phyloP scores from a whole-genome alignment of 2,797 vertebrate genomes.

The Glyptemys insculpta region DNA sequence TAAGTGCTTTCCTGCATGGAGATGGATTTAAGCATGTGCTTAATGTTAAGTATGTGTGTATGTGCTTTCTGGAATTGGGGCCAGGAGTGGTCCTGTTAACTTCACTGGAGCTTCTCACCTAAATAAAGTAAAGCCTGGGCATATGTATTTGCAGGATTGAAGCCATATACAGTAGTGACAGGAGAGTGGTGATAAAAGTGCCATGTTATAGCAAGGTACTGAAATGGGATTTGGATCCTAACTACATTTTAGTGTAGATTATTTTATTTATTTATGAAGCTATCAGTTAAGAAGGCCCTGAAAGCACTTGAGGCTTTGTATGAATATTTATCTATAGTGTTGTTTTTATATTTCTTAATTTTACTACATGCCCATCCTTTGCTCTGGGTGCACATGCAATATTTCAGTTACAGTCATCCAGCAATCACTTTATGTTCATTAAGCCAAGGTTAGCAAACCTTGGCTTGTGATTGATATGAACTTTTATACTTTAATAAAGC shows the following conservation, averaged over 20 bases:
- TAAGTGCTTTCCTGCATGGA: background rate
- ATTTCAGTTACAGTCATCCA: background rate
- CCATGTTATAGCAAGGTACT: background rate
- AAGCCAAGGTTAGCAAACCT: background rate
- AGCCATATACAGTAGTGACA: background rate
- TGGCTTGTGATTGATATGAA: background rate
- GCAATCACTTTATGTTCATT: background rate
- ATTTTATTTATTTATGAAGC: background rate
- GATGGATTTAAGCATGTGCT: background rate
- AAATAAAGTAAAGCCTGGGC: accelerated
- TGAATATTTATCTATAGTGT: background rate
- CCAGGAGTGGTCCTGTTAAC: background rate
- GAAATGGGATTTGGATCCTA: background rate
- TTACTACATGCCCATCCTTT: background rate
- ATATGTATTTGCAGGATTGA: background rate
- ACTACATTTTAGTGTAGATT: background rate
- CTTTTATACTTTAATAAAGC: background rate
- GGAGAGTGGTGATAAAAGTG: background rate
- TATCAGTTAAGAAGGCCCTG: background rate
- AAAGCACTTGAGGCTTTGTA: background rate
- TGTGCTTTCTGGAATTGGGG: background rate
- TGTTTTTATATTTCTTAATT: background rate
- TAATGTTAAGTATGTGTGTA: background rate
- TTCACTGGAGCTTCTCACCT: background rate
- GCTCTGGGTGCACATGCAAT: background rate